Evolutionary conservation across 2,113 vertebrate genomes (phyloP).

Genomic region (Eublepharis macularius): DNA sequence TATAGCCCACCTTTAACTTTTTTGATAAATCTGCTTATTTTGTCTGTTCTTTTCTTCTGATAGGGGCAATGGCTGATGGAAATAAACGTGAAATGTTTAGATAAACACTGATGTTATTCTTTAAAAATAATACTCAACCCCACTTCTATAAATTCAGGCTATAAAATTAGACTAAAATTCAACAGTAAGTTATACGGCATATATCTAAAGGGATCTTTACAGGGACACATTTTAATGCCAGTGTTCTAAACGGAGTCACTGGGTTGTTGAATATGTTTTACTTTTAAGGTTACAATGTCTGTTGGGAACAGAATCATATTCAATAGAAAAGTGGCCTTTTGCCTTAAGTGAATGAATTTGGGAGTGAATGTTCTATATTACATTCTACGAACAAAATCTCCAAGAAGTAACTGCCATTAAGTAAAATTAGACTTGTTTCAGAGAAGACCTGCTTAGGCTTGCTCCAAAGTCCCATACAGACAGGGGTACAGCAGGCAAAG

Average conservation of each 20-base stretch:
- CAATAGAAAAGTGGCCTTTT: neutral
- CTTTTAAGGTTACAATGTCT: constrained; percentile 2
- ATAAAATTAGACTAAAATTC: neutral
- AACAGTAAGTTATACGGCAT: neutral
- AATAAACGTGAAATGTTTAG: too few species aligned
- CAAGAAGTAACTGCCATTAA: neutral
- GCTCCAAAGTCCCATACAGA: neutral
- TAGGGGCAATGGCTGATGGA: too few species aligned
- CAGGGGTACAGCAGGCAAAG: neutral
- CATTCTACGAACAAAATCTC: neutral
- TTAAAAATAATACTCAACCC: too few species aligned
- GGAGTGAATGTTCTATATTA: neutral
- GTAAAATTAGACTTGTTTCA: too few species aligned
- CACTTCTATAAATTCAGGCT: neutral
- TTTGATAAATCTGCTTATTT: too few species aligned
- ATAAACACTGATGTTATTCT: too few species aligned
- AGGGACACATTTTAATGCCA: neutral
- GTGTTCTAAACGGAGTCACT: too few species aligned
- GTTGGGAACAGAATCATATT: neutral
- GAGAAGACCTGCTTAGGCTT: too few species aligned
- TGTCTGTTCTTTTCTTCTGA: too few species aligned
- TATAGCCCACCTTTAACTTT: too few species aligned
- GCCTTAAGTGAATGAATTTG: neutral
- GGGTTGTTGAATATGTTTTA: neutral
- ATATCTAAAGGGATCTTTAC: neutral